Percentiles rank a stretch among this genome's conserved stretches.
Conservation (phyloP, 2,797 vertebrate genomes). For the Psittacula echo region DNA sequence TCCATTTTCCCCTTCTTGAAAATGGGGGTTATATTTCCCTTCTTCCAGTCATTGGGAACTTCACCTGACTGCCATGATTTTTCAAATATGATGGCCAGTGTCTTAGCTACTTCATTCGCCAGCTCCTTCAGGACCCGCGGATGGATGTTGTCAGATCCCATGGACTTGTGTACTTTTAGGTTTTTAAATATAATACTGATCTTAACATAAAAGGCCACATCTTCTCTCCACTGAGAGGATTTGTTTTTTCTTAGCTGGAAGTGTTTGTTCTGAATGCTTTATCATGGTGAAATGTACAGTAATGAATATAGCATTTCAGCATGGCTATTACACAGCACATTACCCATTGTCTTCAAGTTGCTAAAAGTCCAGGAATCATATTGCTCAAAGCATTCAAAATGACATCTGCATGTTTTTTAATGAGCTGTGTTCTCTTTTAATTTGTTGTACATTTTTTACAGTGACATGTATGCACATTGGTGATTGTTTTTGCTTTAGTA, state of each 20-base stretch:
- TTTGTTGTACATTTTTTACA: not conserved
- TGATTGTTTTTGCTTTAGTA: not conserved
- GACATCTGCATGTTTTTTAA: not conserved
- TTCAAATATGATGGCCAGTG: too few species aligned
- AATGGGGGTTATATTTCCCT: too few species aligned
- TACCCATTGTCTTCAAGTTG: constrained; percentile 11
- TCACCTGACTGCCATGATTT: too few species aligned
- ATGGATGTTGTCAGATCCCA: too few species aligned
- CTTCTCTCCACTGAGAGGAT: not conserved
- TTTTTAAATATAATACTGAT: not conserved
- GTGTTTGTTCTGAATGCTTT: constrained; percentile 31
- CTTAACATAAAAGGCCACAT: not conserved
- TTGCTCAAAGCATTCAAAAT: constrained; percentile 35
- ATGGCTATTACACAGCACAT: constrained; percentile 1
- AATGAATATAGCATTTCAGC: not conserved
- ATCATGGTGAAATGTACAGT: not conserved
- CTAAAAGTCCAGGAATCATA: not conserved
- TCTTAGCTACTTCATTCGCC: too few species aligned
- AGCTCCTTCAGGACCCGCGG: too few species aligned
- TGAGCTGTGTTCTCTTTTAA: not conserved
- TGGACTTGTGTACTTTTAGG: too few species aligned
- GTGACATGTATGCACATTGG: not conserved
- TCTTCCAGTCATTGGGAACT: too few species aligned
- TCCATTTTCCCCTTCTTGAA: too few species aligned
- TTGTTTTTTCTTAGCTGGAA: constrained; percentile 20